Evolutionary conservation across 2,888 invertebrate species (phyloP).

Genomic region (Crocallis elinguaria): DNA sequence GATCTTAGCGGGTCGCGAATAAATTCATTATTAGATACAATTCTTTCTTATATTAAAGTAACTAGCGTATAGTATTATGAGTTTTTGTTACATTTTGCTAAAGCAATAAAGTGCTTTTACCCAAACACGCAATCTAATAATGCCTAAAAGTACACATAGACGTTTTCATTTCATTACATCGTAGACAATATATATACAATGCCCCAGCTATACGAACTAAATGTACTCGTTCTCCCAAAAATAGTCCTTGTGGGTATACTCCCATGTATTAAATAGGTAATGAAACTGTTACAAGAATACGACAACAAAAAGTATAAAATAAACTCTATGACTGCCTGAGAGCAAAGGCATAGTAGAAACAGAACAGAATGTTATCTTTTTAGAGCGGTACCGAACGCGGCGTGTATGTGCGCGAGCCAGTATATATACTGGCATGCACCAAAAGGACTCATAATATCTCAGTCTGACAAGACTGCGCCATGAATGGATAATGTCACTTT

Average conservation of each 20-base stretch:
- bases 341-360: background rate
- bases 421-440: no score
- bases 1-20: no score
- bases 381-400: no score
- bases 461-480: no score
- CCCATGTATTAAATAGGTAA: slow-evolving; percentile 43
- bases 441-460: no score
- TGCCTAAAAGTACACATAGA: slow-evolving; percentile 6
- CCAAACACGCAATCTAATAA: slow-evolving; percentile 9
- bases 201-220: slow-evolving; percentile 10
- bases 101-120: slow-evolving; percentile 3
- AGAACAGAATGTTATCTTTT: no score
- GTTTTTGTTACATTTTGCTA: background rate
- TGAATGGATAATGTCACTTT: no score
- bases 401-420: no score
- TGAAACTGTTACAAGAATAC: slow-evolving; percentile 32
- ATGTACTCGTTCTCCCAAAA: slow-evolving; percentile 32
- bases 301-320: slow-evolving; percentile 11
- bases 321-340: background rate
- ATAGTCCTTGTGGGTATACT: slow-evolving; percentile 32
- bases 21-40: no score
- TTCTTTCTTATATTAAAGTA: no score
- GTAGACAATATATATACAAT: slow-evolving; percentile 30
- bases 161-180: slow-evolving; percentile 43
- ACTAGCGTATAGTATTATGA: no score